Percentiles rank a stretch among this genome's conserved stretches.
Evolutionary conservation across 2,888 invertebrate species (phyloP).

Genomic region (Lithophane ornitopus): DNA sequence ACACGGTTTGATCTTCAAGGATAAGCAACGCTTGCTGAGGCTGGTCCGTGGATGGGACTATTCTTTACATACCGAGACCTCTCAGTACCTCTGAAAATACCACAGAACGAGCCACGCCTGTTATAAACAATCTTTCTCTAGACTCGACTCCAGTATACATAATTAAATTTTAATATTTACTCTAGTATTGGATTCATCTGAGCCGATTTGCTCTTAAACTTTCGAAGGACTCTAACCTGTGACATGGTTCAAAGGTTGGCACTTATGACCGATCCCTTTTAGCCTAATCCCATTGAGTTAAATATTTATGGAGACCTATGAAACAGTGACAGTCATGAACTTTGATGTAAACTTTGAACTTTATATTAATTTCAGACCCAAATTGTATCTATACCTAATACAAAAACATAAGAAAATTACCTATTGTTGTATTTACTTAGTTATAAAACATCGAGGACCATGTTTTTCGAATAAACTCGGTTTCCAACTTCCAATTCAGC

Average conservation of each 20-base stretch:
- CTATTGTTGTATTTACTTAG: neutral
- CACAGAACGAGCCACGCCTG: neutral
- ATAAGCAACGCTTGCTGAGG: neutral
- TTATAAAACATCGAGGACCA: neutral
- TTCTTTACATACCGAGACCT: neutral
- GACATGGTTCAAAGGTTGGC: neutral
- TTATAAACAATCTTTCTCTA: neutral
- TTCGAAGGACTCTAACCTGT: neutral
- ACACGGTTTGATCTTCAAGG: neutral
- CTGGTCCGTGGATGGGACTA: neutral
- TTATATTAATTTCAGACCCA: neutral
- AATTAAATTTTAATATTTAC: too few relatives aligned
- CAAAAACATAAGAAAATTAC: too few relatives aligned
- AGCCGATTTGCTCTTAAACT: neutral
- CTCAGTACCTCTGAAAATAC: neutral
- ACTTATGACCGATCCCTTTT: slow-evolving; percentile 26
- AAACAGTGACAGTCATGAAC: neutral
- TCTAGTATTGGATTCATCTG: too few relatives aligned
- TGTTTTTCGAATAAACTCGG: neutral
- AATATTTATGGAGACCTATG: neutral
- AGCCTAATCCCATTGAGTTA: slow-evolving; percentile 16
- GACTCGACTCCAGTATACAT: neutral
- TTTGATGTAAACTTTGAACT: slow-evolving; percentile 1
- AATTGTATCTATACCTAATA: too few relatives aligned
- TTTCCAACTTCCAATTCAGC: neutral